phyloP scores from a whole-genome alignment of 1,140 invertebrate genomes.

The Holcopasites calliopsidis region DNA sequence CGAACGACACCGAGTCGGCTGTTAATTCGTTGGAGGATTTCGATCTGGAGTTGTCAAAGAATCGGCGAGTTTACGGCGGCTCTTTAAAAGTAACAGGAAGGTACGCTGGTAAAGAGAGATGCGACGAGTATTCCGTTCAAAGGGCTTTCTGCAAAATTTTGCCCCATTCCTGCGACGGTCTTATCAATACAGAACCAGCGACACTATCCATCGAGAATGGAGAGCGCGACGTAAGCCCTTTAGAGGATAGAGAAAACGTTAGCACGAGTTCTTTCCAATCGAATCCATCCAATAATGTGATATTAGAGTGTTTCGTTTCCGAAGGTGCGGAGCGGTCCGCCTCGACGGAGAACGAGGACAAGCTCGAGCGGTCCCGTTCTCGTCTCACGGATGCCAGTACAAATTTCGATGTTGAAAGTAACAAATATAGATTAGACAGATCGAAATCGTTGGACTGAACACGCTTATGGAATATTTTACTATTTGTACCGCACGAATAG shows the following conservation, averaged over 20 bases:
- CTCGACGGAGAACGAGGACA: constrained; percentile 47
- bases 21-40: background rate
- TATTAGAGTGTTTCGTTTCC: constrained; percentile 72
- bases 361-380: constrained; percentile 44
- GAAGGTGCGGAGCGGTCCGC: constrained; percentile 61
- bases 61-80: constrained; percentile 55
- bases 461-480: constrained; percentile 10
- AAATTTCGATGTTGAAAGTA: constrained; percentile 78
- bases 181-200: constrained; percentile 22
- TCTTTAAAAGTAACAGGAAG: constrained; percentile 57
- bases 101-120: constrained; percentile 35
- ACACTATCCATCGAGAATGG: background rate
- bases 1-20: constrained; percentile 19
- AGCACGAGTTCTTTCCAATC: constrained; percentile 61
- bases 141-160: constrained; percentile 44
- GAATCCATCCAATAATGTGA: constrained; percentile 80
- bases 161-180: constrained; percentile 39
- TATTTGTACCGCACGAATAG: background rate
- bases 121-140: constrained; percentile 46
- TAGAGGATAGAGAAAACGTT: background rate
- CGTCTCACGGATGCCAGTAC: constrained; percentile 66
- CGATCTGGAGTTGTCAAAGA: constrained; percentile 25
- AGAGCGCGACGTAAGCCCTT: background rate
- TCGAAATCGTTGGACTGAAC: constrained; percentile 76
- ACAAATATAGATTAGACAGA: constrained; percentile 77